Evolutionary conservation across 1,140 invertebrate genomes (phyloP), one percentile per base, ranked within the genome.

Genomic region (Battus philenor): DNA sequence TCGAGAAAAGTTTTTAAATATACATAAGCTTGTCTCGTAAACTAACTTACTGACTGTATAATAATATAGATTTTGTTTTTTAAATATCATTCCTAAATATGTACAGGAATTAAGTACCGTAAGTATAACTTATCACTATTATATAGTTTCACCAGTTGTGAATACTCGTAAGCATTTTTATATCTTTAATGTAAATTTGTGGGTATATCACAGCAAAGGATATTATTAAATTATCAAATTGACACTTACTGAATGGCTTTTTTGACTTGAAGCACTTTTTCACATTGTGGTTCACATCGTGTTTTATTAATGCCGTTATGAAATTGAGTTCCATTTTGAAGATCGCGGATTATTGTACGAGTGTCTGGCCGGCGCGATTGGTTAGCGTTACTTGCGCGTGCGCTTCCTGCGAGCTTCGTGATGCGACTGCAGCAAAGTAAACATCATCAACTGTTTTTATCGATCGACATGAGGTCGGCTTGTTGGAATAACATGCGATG

Each of bases 221-320:
- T n/a, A n/a, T n/a, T n/a, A n/a, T n/a, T n/a, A n/a, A n/a, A n/a
- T n/a, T n/a, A n/a, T n/a, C n/a, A n/a, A n/a, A 48, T 33, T 9
- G 49, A 11, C 12, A 75, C 79, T 86, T 68, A 87, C 86, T 63
- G 48, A 85, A 87, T 10, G 74, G 58, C 57, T 78, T 86, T 67
- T 83, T 86, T 2, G 68, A 54, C 62, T 84, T 83, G 52, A 86
- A 83, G 52, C 81, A 86, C 71, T 86, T 67, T 68, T 67, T 81
- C 53, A 86, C 75, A 66, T 87, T 86, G 47, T 83, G 76, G 44
- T 87, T 86, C 45, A 87, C 64, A 61, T 87, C 86, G 57, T 84
- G 86, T 64, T 80, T 86, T 30, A 86, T 73, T 47, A 84, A 58
- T 8, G 74, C 78, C 24, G 76, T 75, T 62, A 83, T 59, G 44